These are phyloP conservation scores for Dallia pectoralis DNA, from an alignment of 2,797 vertebrate genomes.

Conservation along the genomic window DNA sequence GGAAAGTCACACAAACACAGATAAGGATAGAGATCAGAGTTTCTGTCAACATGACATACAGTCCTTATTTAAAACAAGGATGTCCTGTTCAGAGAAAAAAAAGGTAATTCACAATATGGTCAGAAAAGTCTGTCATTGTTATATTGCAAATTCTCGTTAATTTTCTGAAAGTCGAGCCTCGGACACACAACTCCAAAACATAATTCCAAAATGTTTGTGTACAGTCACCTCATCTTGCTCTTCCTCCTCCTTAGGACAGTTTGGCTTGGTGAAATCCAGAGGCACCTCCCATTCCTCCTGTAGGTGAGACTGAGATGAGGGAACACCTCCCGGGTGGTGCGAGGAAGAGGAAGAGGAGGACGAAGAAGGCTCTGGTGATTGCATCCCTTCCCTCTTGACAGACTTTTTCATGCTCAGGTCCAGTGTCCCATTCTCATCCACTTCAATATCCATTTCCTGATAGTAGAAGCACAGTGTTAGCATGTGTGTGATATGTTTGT, in stretches of 20 bases:
- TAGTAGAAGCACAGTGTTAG: constrained; percentile 4
- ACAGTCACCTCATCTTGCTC: constrained; percentile 85
- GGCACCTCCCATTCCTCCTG: constrained; percentile 93
- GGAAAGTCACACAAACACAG: neutral
- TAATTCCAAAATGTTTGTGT: neutral
- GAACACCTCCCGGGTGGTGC: constrained; percentile 70
- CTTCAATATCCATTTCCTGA: constrained; percentile 90
- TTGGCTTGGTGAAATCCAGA: constrained; percentile 94
- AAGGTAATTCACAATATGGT: neutral
- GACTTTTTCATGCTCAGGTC: constrained; percentile 97
- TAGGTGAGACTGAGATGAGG: constrained; percentile 83
- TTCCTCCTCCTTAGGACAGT: constrained; percentile 88
- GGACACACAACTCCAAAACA: neutral
- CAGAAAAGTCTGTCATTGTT: neutral
- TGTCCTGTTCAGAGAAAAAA: neutral
- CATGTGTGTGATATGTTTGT: neutral
- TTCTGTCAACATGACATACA: neutral
- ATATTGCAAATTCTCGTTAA: neutral
- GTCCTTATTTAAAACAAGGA: neutral
- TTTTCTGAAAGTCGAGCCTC: neutral
- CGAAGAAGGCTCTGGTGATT: constrained; percentile 80
- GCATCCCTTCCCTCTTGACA: constrained; percentile 81
- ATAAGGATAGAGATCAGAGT: neutral
- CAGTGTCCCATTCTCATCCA: constrained; percentile 96
- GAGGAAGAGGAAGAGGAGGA: constrained; percentile 74